These are phyloP conservation scores for Ellobius talpinus DNA, from an alignment of 2,113 vertebrate genomes.

Conservation along the genomic window DNA sequence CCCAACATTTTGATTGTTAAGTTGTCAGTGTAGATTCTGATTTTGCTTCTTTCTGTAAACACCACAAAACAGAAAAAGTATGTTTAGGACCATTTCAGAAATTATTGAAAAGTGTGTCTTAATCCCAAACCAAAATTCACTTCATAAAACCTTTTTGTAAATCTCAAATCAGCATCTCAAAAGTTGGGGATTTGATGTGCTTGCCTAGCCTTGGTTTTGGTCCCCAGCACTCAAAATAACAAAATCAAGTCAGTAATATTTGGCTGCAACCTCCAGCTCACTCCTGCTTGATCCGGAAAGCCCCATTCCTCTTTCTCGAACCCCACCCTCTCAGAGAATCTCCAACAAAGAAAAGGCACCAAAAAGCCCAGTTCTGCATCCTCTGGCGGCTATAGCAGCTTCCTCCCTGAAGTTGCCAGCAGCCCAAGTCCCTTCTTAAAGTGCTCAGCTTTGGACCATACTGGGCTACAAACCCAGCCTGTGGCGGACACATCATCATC, in stretches of 20 bases:
- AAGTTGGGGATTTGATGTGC: background rate
- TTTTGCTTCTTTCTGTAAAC: background rate
- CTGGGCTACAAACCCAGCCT: too few species aligned
- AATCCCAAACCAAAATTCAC: background rate
- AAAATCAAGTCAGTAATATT: background rate
- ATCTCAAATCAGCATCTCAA: background rate
- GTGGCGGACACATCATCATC: too few species aligned
- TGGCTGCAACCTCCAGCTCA: too few species aligned
- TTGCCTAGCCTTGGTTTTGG: background rate
- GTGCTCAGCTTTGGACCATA: too few species aligned
- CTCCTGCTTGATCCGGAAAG: too few species aligned
- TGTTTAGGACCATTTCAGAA: background rate
- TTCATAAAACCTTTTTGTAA: background rate
- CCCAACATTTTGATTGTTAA: background rate
- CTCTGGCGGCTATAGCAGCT: too few species aligned
- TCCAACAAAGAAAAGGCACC: too few species aligned
- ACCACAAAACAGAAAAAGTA: background rate
- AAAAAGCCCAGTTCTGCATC: too few species aligned
- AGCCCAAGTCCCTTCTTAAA: too few species aligned
- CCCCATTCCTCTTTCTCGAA: too few species aligned
- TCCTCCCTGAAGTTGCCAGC: too few species aligned
- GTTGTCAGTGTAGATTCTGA: background rate
- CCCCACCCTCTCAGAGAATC: too few species aligned
- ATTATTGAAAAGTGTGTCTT: background rate
- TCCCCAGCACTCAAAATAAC: background rate